Conservation (phyloP, 2,113 vertebrate genomes). For the Sphyrna mokarran region DNA sequence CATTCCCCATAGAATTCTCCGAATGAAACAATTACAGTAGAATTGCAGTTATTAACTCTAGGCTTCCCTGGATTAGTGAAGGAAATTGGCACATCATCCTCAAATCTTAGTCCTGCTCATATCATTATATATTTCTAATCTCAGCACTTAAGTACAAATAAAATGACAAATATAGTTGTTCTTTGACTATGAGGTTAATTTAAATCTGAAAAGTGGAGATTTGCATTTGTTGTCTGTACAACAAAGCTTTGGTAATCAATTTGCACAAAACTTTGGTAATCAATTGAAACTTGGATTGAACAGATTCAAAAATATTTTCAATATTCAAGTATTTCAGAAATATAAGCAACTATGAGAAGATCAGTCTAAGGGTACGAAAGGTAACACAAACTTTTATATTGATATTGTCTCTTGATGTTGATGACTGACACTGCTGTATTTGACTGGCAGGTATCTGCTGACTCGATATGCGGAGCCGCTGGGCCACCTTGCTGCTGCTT, state of each 20-base stretch:
- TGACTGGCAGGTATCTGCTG: conserved; percentile 75
- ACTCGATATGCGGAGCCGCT: conserved; percentile 83
- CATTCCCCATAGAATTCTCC: not conserved
- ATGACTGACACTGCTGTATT: conserved; percentile 38
- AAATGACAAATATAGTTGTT: not conserved
- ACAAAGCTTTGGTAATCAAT: too few species aligned
- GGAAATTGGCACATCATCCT: not conserved
- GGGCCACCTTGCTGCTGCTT: conserved; percentile 90
- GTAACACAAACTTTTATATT: not conserved
- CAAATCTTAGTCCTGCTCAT: not conserved
- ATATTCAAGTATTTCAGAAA: too few species aligned
- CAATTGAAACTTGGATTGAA: not conserved
- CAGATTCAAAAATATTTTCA: not conserved
- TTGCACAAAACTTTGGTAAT: not conserved
- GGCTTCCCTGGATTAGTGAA: not conserved
- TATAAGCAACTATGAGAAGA: not conserved
- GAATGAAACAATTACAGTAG: not conserved
- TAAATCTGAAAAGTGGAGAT: not conserved
- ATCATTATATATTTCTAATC: not conserved
- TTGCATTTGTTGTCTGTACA: not conserved
- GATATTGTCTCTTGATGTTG: not conserved
- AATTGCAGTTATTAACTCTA: not conserved
- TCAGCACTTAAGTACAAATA: not conserved
- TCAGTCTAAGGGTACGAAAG: not conserved
- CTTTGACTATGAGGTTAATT: not conserved